Conservation (phyloP, 2,888 invertebrate species). For the Metellina segmentata region DNA sequence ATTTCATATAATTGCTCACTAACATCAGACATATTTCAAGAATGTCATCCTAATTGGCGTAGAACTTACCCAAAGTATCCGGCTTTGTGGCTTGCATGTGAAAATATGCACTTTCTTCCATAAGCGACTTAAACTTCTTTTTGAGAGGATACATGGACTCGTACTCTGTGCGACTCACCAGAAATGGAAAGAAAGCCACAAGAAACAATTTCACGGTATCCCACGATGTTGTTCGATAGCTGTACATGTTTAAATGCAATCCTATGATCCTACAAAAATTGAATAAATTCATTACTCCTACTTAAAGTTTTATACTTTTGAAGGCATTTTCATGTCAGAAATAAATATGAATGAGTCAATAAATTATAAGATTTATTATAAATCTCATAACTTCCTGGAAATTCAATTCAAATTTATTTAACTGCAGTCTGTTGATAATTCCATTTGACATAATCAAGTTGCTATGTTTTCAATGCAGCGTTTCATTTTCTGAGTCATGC, state of each 20-base stretch:
- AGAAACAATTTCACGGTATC: conserved; percentile 46
- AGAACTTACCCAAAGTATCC: conserved; percentile 66
- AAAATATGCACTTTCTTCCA: conserved; percentile 59
- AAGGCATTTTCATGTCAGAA: background rate
- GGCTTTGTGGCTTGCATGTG: conserved; percentile 70
- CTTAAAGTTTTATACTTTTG: background rate
- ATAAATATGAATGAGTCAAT: background rate
- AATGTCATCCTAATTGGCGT: too few relatives aligned
- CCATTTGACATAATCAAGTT: too few relatives aligned
- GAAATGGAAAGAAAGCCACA: conserved; percentile 40
- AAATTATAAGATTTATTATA: background rate
- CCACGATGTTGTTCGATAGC: conserved; percentile 12
- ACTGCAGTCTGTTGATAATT: background rate
- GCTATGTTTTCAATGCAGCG: background rate
- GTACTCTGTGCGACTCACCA: conserved; percentile 45
- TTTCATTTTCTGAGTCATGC: too few relatives aligned
- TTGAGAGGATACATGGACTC: conserved; percentile 27
- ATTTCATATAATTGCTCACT: too few relatives aligned
- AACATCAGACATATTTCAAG: too few relatives aligned
- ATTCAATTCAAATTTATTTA: background rate
- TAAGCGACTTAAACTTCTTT: background rate
- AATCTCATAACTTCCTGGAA: background rate
- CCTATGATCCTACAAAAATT: conserved; percentile 33
- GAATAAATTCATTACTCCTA: background rate
- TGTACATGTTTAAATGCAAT: conserved; percentile 60